phyloP scores from a whole-genome alignment of 1,140 invertebrate species.

The Caenorhabditis latens region DNA sequence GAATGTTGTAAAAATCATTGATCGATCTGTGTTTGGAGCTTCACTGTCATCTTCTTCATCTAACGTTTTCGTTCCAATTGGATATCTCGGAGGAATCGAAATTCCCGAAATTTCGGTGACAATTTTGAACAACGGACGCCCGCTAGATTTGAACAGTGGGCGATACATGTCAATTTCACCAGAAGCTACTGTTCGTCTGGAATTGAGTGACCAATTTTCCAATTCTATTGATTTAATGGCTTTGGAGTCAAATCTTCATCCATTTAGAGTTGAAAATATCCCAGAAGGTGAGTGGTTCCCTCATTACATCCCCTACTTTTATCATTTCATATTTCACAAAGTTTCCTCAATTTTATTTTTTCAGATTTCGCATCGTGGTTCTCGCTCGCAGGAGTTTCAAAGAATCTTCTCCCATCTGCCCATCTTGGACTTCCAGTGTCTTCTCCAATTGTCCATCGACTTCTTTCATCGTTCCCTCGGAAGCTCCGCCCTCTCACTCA shows the following conservation, averaged over 20 bases:
- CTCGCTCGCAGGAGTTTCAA: constrained; percentile 41
- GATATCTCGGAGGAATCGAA: constrained; percentile 42
- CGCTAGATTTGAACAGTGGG: constrained; percentile 2
- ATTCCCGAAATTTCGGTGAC: constrained; percentile 10
- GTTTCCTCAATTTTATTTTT: neutral
- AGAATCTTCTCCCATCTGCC: constrained; percentile 26
- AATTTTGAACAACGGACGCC: constrained; percentile 34
- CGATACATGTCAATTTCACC: constrained; percentile 42
- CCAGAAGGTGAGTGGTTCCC: neutral
- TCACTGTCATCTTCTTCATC: neutral
- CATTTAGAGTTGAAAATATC: constrained; percentile 27
- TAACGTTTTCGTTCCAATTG: neutral
- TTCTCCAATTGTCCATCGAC: constrained; percentile 9
- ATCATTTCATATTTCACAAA: neutral
- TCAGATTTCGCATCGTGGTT: constrained; percentile 54
- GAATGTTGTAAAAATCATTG: neutral
- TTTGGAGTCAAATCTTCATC: neutral
- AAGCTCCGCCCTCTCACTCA: constrained; percentile 55
- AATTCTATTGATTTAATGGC: constrained; percentile 47
- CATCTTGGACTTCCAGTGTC: constrained; percentile 48
- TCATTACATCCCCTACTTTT: neutral
- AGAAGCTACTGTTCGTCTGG: constrained; percentile 10
- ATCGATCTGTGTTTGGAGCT: constrained; percentile 18
- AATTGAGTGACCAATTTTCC: neutral
- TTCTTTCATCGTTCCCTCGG: constrained; percentile 44